Evolutionary conservation across 2,797 vertebrate species (phyloP).

Genomic region (Gallinago stenura): DNA sequence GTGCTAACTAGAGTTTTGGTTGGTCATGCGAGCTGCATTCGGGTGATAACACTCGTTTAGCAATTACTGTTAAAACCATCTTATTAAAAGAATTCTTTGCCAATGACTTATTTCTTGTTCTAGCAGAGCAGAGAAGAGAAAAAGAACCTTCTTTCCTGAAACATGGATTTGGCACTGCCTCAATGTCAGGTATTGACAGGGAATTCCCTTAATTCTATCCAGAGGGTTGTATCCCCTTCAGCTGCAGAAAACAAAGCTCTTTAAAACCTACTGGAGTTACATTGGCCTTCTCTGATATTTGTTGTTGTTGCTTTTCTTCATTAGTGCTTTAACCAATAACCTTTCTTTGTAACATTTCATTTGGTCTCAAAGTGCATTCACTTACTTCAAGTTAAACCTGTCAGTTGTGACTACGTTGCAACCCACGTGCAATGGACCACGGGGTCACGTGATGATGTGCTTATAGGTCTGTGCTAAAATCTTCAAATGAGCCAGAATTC

Average conservation of each 20-base stretch:
- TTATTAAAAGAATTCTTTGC: background rate
- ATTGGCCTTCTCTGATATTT: background rate
- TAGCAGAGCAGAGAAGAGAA: slow-evolving; percentile 88
- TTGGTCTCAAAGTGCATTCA: background rate
- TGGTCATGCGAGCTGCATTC: background rate
- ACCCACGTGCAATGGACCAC: background rate
- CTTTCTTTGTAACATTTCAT: background rate
- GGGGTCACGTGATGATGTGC: background rate
- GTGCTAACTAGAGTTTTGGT: background rate
- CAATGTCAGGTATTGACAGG: slow-evolving; percentile 87
- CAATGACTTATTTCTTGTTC: background rate
- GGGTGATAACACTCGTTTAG: background rate
- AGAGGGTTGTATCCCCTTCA: background rate
- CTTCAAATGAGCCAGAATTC: background rate
- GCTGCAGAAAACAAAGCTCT: background rate
- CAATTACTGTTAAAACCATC: background rate
- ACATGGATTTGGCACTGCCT: slow-evolving; percentile 94
- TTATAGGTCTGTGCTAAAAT: background rate
- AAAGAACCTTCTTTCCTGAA: slow-evolving; percentile 94
- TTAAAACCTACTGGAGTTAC: background rate
- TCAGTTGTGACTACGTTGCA: background rate
- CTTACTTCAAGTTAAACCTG: background rate
- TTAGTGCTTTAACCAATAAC: background rate
- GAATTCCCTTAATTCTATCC: background rate
- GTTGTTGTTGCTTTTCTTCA: background rate